A percentile compares a stretch with the other conserved stretches of the same genome.
These are phyloP conservation scores for Tachycineta bicolor DNA, from an alignment of 2,113 vertebrate genomes.

Conservation along the genomic window DNA sequence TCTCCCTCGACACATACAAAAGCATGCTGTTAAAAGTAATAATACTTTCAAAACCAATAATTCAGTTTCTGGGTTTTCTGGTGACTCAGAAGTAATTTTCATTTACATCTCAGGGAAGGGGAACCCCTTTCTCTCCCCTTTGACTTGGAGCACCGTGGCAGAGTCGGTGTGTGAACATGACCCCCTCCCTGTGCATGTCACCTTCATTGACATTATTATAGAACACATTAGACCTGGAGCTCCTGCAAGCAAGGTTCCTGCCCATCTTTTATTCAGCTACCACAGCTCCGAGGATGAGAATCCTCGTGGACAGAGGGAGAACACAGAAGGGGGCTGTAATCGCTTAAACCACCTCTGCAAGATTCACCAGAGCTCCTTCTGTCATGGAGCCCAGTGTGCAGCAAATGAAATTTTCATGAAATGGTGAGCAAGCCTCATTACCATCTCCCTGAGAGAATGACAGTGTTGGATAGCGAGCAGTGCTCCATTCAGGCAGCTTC, in stretches of 20 bases:
- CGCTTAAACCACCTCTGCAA: background rate
- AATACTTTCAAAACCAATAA: background rate
- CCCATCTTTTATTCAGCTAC: background rate
- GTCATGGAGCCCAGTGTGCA: background rate
- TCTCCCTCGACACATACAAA: background rate
- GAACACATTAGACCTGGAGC: background rate
- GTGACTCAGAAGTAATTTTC: background rate
- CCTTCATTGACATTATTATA: background rate
- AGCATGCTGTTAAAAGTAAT: background rate
- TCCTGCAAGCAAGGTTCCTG: background rate
- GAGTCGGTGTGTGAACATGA: background rate
- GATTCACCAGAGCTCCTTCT: background rate
- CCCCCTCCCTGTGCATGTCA: background rate
- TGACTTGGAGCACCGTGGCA: background rate
- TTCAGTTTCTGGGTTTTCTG: background rate
- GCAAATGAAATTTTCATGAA: background rate
- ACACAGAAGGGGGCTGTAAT: background rate
- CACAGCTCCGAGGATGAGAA: background rate
- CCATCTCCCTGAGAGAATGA: background rate
- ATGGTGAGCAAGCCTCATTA: background rate
- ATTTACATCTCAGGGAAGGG: background rate
- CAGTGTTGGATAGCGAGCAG: rapidly evolving
- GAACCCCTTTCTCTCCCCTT: background rate
- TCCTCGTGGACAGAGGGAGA: background rate
- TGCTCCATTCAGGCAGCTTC: background rate